Evolutionary conservation across 2,797 vertebrate species (phyloP), one percentile per base, ranked within the genome.

Genomic region (Acestrorhynchus altus): DNA sequence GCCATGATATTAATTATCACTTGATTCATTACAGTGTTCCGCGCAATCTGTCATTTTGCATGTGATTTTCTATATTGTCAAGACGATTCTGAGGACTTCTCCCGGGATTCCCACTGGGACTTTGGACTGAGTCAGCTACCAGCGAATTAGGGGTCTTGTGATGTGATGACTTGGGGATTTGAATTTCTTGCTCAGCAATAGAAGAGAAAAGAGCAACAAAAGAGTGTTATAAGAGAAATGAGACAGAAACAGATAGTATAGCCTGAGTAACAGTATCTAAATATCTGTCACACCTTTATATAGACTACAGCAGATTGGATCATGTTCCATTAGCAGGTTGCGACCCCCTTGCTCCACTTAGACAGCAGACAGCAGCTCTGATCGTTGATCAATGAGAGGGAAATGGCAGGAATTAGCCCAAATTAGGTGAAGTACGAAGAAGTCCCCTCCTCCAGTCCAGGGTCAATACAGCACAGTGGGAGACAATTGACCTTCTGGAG

Each of bases 1-100:
- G 95, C 95, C 96, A 95, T 89, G 74, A 92, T 95, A 95, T 95
- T 97, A 97, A 97, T 97, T 96, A 95, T 94, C 91, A 94, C 94
- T 95, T 95, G 94, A 95, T 97, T 98, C 95, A 95, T 96, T 96
- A 94, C 94, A 91, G 18, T 65, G 44, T 26, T 8, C 24, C 39
- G 16, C 56, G 77, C 63, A 84, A 16, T 56, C 10, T 12, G 22
- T 40, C 40, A 39, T 57, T 15, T 8, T n/a, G 4, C 51, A 46
- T 28, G 24, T 31, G 26, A 28, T 15, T 35, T 15, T 35, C 13
- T 31, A 39, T 54, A 35, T 44, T 65, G 42, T 44, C 22, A 24
- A 26, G n/a, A 42, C 13, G 8, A 15, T 59, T 12, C 31, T 26
- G 16, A 40, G 26, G 42, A 63, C 20, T 71, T 61, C 16, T 7